Evolutionary conservation across 2,888 invertebrate species (phyloP), one percentile per base, ranked within the genome.

Genomic region (Mechanitis mazaeus): DNA sequence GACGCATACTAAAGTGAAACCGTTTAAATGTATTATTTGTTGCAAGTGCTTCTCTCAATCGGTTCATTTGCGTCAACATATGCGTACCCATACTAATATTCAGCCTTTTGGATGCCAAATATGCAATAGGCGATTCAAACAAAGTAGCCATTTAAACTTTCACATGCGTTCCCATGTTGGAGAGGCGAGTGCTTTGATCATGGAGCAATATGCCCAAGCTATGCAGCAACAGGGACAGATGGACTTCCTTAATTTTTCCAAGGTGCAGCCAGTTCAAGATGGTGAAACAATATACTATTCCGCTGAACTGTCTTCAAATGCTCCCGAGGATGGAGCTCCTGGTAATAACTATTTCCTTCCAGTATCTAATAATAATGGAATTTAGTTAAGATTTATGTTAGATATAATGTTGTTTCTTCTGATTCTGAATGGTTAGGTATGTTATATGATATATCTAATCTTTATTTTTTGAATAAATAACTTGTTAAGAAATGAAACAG

Each of bases 31-130:
- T 68, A 84, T 90, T 0, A 81, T 91, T 63, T 91, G 90, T 65
- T 78, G 76, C 64, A 89, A 88, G 64, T 81, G 84, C 55, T 91
- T 91, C 68, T 89, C 90, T 0, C 90, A 90, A 62, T 89, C 90
- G 0, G 89, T 90, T 1, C 90, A 90, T 64, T 75, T 91, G 45
- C 76, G 85, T 1, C 90, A 91, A 69, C 90, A 90, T 70, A 90
- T 91, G 90, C 76, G 90, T 0, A 89, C 89, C 0, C 90, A 91
- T 67, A 90, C 90, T 0, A 90, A 89, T 67, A 88, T 90, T 55
- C 90, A 90, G 66, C 90, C 90, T 0, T 91, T 90, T 66, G 83
- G 82, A 68, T 91, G 90, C 67, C 75, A 80, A 0, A 72, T 85
- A 0, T 91, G 90, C 60, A 79, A 81, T 1, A 76, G 85, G 45